phyloP scores from a whole-genome alignment of 2,797 vertebrate species.

The Heteromormyrus szaboi region DNA sequence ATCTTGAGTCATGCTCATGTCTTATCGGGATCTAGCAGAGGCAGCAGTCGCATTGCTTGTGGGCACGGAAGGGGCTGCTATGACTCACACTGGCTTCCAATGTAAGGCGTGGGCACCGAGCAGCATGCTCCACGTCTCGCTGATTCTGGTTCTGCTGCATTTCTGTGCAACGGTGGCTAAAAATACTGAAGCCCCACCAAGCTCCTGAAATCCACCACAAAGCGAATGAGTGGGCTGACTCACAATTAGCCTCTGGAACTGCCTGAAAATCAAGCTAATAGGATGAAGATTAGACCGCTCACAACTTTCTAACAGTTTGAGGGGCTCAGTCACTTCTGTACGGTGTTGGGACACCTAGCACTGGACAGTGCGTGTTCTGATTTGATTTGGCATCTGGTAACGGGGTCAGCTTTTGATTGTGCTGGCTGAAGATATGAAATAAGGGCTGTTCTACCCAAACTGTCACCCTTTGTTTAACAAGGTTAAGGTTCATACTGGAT shows the following conservation, averaged over 20 bases:
- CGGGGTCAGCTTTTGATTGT: background rate
- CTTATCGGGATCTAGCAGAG: background rate
- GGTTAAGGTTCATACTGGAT: background rate
- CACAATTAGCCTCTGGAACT: background rate
- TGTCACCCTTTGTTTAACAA: background rate
- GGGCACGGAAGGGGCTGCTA: background rate
- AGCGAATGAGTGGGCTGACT: background rate
- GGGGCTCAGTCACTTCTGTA: background rate
- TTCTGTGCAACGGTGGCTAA: slow-evolving; percentile 3
- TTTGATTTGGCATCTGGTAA: background rate
- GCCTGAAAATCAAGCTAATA: slow-evolving; percentile 3
- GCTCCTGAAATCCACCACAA: background rate
- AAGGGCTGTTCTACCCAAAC: background rate
- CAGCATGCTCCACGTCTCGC: background rate
- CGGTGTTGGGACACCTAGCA: background rate
- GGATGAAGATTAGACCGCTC: background rate
- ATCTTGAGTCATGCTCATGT: background rate
- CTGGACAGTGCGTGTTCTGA: background rate
- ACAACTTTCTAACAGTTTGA: background rate
- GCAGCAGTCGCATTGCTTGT: background rate
- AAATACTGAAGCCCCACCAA: slow-evolving; percentile 12
- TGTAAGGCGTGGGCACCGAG: slow-evolving; percentile 4
- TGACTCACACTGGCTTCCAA: slow-evolving; percentile 10
- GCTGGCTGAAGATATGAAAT: background rate
- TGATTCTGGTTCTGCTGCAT: slow-evolving; percentile 4